Evolutionary conservation across 2,888 invertebrate species (phyloP).

Genomic region (Cactoblastis cactorum): DNA sequence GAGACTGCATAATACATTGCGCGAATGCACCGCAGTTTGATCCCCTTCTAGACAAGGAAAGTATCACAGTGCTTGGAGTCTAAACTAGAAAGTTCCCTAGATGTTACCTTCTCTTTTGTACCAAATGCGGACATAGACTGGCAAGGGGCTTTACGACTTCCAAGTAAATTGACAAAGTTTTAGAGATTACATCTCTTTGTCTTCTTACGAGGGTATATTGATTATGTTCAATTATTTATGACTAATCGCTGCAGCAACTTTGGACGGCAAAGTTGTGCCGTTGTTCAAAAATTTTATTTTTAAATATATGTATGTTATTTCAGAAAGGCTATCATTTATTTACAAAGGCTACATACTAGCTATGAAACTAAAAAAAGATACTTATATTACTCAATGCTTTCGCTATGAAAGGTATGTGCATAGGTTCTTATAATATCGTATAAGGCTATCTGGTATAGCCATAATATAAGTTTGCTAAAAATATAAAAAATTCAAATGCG

Average conservation of each 20-base stretch:
- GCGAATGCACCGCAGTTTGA: constrained; percentile 76
- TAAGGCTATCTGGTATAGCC: too few relatives aligned
- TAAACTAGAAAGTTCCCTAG: constrained; percentile 61
- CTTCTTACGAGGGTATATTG: constrained; percentile 63
- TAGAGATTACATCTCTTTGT: constrained; percentile 67
- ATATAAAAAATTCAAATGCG: too few relatives aligned
- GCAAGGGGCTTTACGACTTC: constrained; percentile 65
- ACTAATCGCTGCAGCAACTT: constrained; percentile 60
- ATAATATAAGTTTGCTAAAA: too few relatives aligned
- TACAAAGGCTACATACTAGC: too few relatives aligned
- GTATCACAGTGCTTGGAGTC: constrained; percentile 55
- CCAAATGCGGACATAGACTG: constrained; percentile 61
- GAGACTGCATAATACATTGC: constrained; percentile 77
- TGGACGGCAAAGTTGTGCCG: constrained; percentile 48
- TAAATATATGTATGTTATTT: too few relatives aligned
- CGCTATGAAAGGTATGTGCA: too few relatives aligned
- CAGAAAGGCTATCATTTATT: too few relatives aligned
- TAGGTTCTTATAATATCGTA: too few relatives aligned
- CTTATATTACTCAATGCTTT: too few relatives aligned
- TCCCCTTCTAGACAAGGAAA: constrained; percentile 76
- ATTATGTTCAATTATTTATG: constrained; percentile 53
- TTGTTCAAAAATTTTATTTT: too few relatives aligned
- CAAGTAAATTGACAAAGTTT: constrained; percentile 72
- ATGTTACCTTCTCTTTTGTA: constrained; percentile 68
- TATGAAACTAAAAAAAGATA: too few relatives aligned